Percentiles rank a stretch among this genome's conserved stretches.
phyloP scores from a whole-genome alignment of 2,113 vertebrate genomes.

The Oryzias javanicus region DNA sequence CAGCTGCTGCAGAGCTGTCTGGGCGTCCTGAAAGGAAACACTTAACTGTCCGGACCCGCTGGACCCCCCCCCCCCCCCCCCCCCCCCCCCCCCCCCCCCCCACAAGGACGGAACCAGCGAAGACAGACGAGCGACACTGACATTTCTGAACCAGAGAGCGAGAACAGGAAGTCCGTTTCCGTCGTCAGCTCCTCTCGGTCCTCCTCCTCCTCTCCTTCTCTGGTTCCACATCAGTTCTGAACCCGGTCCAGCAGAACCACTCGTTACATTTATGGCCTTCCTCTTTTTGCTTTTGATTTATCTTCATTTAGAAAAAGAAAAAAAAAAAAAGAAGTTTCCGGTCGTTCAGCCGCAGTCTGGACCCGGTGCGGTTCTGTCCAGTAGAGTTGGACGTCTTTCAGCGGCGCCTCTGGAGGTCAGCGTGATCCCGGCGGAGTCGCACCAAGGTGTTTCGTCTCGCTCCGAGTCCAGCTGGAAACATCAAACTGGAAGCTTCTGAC shows the following conservation, averaged over 20 bases:
- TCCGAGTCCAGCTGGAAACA: too few species aligned
- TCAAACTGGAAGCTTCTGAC: too few species aligned
- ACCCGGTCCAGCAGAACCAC: slow-evolving; percentile 2
- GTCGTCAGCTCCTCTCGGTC: slow-evolving; percentile 66
- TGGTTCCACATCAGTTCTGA: background rate
- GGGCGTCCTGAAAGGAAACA: slow-evolving; percentile 91
- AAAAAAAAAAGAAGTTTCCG: too few species aligned
- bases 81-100: slow-evolving; percentile 13
- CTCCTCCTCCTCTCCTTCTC: slow-evolving; percentile 44
- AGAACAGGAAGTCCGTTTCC: slow-evolving; percentile 65
- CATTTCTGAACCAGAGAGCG: slow-evolving; percentile 33
- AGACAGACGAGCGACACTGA: slow-evolving; percentile 24
- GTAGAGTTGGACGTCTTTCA: too few species aligned
- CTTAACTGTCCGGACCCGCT: slow-evolving; percentile 75
- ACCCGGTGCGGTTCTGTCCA: too few species aligned
- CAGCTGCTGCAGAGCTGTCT: slow-evolving; percentile 97
- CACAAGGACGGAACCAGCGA: background rate
- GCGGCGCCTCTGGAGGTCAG: too few species aligned
- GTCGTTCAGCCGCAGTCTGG: too few species aligned
- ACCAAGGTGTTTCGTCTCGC: too few species aligned
- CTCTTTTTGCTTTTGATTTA: too few species aligned
- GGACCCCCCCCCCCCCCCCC: too few species aligned
- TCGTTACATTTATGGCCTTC: slow-evolving; percentile 4
- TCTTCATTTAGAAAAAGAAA: too few species aligned
- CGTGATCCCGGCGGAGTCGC: too few species aligned